Base-by-base conservation (phyloP, 1,140 invertebrate genomes). In the Ceratina calcarata region DNA sequence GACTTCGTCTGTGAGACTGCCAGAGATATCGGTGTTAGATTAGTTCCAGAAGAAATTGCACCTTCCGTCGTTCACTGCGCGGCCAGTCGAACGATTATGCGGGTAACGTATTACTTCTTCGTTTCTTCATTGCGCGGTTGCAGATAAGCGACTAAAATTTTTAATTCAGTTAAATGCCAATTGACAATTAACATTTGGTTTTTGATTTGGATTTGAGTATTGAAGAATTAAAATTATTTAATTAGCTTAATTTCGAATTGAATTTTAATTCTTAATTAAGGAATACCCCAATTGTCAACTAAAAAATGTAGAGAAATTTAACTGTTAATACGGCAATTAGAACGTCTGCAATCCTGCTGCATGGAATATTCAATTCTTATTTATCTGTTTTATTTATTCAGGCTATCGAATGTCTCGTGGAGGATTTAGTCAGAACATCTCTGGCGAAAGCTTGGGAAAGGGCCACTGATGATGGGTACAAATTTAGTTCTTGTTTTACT, bases 361-460 rank as follows among this genome's bases (percentile, higher is more conserved):
- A 8, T 0, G 6, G 27, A 13, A 62, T 80, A 15, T 71, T 60
- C 62, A 57, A 57, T 57, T 57, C 6, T 57, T 13, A 57, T 57
- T 57, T 1, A 16, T 27, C 2, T 49, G 16, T 15, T 37, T 45
- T 57, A 51, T 81, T 4, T 86, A 86, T 85, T 20, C 57, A 91
- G 89, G 89, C 88, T 70, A 49, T 92, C 7, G 78, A 90, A 81
- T 92, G 89, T 84, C 88, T 93, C 0, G 73, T 91, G 3, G 88
- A 90, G 20, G 90, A 93, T 78, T 69, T 93, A 12, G 16, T 88
- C 18, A 84, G 92, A 83, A 78, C 84, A 16, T 88, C 92, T 49
- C 83, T 91, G 66, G 85, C 91, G n/a, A 87, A 88, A 84, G 88
- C 91, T 57, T 83, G 90, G 80, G 89, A 92, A 74, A 90, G 88